Evolutionary conservation across 1,140 invertebrate species (phyloP).

Genomic region (Caerostris extrusa): DNA sequence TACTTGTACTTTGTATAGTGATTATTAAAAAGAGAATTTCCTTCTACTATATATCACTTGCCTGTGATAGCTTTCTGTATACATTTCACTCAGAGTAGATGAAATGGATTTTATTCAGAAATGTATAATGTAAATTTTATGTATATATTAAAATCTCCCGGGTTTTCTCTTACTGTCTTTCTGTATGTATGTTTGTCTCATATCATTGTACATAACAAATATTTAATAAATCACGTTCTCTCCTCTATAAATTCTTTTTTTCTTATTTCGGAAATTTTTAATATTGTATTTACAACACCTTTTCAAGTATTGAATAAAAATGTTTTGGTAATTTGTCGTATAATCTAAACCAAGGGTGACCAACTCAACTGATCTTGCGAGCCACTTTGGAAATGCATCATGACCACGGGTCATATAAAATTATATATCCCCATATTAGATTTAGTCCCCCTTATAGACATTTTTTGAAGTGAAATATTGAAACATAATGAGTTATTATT

Average conservation of each 20-base stretch:
- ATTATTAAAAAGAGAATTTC: slow-evolving; percentile 17
- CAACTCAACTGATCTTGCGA: too few species aligned
- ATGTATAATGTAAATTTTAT: slow-evolving; percentile 45
- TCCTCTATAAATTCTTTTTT: slow-evolving; percentile 9
- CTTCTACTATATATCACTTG: slow-evolving; percentile 70
- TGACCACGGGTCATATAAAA: too few species aligned
- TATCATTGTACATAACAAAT: slow-evolving; percentile 74
- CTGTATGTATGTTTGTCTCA: slow-evolving; percentile 62
- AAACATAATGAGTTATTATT: too few species aligned
- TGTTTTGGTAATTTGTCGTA: too few species aligned
- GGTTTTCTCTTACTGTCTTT: slow-evolving; percentile 58
- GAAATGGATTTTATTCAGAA: slow-evolving; percentile 63
- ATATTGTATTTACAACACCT: too few species aligned
- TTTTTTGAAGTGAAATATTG: too few species aligned
- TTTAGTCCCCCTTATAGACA: too few species aligned
- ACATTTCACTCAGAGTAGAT: slow-evolving; percentile 61
- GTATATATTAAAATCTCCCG: slow-evolving; percentile 45
- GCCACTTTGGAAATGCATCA: too few species aligned
- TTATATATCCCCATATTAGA: too few species aligned
- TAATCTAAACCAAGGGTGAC: too few species aligned
- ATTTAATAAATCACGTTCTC: slow-evolving; percentile 77
- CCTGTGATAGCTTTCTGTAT: slow-evolving; percentile 77
- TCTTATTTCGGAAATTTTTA: slow-evolving; percentile 12
- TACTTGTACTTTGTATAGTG: background rate
- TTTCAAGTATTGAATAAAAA: too few species aligned